Base-by-base conservation (phyloP, 64 coral and sea anemone species). In the Pocillopora verrucosa region DNA sequence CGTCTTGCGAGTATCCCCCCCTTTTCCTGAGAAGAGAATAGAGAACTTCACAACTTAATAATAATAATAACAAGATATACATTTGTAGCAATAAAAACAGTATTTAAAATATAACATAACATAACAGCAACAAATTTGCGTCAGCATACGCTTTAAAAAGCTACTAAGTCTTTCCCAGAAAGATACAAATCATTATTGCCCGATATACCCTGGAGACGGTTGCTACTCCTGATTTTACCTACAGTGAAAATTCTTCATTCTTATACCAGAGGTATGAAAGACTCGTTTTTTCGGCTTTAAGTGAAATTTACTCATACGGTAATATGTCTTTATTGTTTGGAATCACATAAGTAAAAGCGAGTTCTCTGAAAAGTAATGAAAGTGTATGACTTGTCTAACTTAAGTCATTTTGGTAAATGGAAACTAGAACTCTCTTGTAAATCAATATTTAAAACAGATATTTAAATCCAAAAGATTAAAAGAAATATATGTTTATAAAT, bases 81-180 rank as follows among this genome's bases (percentile, higher is more conserved):
- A 70, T 25, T 11, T 11, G 25, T 11, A 70, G 5, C 19, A 70
- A 70, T 22, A 41, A 62, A 63, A 11, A 61, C 26, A 72, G 72
- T 22, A 22, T 3, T 85, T 9, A 5, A 57, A 34, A 7, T 51
- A 84, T 20, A 56, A 85, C 26, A 10, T 72, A 16, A 35, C 9
- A 64, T 16, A 81, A 81, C 79, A 62, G 36, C 58, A 63, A 83
- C 16, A 26, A 45, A 34, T 17, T 10, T 72, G 1, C 14, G 20
- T 83, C n/a, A 57, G 82, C 82, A 72, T 65, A 72, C 64, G 82
- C 82, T 85, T 85, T 69, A 85, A 24, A 72, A 85, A 85, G 82
- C 82, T 85, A 85, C 82, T 72, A 56, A 85, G 82, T 72, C 82
- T 85, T 84, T 85, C 82, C 64, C 82, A 85, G 82, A 85, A 85